Evolutionary conservation across 2,888 invertebrate genomes (phyloP), one percentile per base, ranked within the genome.

Genomic region (Ceriagrion tenellum): DNA sequence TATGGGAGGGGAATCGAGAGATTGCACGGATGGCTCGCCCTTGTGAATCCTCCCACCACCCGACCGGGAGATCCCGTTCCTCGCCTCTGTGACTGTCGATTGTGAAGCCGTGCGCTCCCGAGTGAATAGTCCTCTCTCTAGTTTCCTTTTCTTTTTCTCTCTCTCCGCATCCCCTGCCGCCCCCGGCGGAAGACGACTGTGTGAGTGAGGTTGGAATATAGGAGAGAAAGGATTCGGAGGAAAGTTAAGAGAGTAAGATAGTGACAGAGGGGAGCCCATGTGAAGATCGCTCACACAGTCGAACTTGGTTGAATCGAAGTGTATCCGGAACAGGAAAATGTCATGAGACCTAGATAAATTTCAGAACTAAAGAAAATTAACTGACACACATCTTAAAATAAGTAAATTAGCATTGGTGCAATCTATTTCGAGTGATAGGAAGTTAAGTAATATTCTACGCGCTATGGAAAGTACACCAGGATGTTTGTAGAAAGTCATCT

Each of bases 21-120:
- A 40, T 26, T 26, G 91, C 16, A 40, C 23, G 91, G 91, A 91
- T 91, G 91, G 91, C 56, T 56, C 56, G 56, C 55, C n/a, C 35
- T 63, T 35, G 56, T 40, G 91, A 59, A 90, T 88, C 88, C 88
- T 88, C 88, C 88, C 88, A 40, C 40, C 88, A 20, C 81, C 69
- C 69, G 69, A n/a, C 69, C 10, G 13, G 10, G 30, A 88, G 88
- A 88, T 88, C 88, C 88, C 88, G 88, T 88, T 88, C 88, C 88
- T 88, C 35, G 88, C 69, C 69, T 88, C 35, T 59, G 59, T 59
- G 88, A 47, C 47, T 88, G 88, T 23, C 88, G 88, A 88, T 88
- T 23, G 69, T 69, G 88, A 88, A 30, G 88, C n/a, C 88, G 88
- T 88, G 88, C 88, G n/a, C 88, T 69, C 88, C 88, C 40, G 88